Percentiles rank a stretch among this genome's conserved stretches.
These are phyloP conservation scores for Micronycteris hirsuta DNA, from an alignment of 2,113 vertebrate genomes.

Conservation along the genomic window DNA sequence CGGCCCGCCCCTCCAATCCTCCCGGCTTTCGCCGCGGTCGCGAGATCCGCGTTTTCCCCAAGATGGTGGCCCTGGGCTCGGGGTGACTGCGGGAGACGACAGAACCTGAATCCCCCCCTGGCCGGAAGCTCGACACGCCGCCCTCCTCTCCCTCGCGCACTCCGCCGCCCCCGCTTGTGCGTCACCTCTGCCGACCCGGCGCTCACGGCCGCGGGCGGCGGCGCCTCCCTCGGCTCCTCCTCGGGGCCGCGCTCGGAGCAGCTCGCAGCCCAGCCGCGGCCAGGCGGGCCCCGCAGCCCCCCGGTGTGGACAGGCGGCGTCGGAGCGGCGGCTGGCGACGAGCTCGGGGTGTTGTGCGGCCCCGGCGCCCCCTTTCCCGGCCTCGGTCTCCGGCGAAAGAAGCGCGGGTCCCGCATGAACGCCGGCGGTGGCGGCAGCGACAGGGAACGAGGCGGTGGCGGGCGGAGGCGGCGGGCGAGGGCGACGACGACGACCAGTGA, in stretches of 20 bases:
- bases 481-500: constrained; percentile 52
- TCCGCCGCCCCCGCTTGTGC: neutral
- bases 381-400: constrained; percentile 47
- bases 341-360: constrained; percentile 7
- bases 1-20: constrained; percentile 65
- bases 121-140: neutral
- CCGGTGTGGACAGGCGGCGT: neutral
- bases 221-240: constrained; percentile 21
- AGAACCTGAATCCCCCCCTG: neutral
- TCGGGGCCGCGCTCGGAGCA: neutral
- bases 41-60: constrained; percentile 70
- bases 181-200: constrained; percentile 32
- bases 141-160: neutral
- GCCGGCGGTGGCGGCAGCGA: constrained; percentile 70
- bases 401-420: constrained; percentile 78
- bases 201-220: constrained; percentile 15
- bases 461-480: constrained; percentile 64
- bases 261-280: constrained; percentile 10
- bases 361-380: neutral
- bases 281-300: neutral
- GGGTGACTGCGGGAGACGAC: constrained; percentile 61
- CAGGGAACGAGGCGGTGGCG: constrained; percentile 72
- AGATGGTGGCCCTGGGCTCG: constrained; percentile 79
- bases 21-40: constrained; percentile 72
- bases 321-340: constrained; percentile 24